A percentile compares a stretch with the other conserved stretches of the same genome.
Evolutionary conservation across 2,888 invertebrate species (phyloP).

Genomic region (Margaritifera margaritifera): DNA sequence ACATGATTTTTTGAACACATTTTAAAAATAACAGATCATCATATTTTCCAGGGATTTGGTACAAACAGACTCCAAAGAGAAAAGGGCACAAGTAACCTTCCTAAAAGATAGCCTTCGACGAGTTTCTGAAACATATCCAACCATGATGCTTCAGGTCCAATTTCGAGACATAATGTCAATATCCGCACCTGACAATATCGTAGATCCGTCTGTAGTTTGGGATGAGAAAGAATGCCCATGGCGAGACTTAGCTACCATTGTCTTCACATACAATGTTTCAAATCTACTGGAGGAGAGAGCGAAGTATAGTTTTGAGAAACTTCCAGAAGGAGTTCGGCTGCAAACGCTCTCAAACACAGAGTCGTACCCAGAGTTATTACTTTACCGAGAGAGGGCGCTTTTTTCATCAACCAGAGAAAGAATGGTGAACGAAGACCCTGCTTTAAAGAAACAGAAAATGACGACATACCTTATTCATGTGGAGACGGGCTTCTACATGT

Average conservation of each 20-base stretch:
- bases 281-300: constrained; percentile 27
- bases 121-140: constrained; percentile 15
- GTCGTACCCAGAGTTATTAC: constrained; percentile 22
- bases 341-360: constrained; percentile 16
- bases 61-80: constrained; percentile 15
- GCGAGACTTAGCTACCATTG: constrained; percentile 21
- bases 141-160: constrained; percentile 31
- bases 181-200: neutral
- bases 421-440: constrained; percentile 16
- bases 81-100: constrained; percentile 27
- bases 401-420: constrained; percentile 23
- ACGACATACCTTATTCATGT: constrained; percentile 36
- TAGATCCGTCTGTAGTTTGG: constrained; percentile 24
- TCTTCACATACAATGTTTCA: constrained; percentile 29
- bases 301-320: constrained; percentile 19
- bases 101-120: constrained; percentile 21
- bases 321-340: constrained; percentile 14
- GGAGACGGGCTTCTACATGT: constrained; percentile 34
- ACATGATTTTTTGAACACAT: no score
- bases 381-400: constrained; percentile 28
- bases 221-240: constrained; percentile 29
- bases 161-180: constrained; percentile 12
- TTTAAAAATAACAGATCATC: no score
- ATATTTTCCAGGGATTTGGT: neutral
- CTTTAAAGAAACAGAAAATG: constrained; percentile 11